phyloP scores from a whole-genome alignment of 2,797 vertebrate species.

The Acipenser transmontanus region DNA sequence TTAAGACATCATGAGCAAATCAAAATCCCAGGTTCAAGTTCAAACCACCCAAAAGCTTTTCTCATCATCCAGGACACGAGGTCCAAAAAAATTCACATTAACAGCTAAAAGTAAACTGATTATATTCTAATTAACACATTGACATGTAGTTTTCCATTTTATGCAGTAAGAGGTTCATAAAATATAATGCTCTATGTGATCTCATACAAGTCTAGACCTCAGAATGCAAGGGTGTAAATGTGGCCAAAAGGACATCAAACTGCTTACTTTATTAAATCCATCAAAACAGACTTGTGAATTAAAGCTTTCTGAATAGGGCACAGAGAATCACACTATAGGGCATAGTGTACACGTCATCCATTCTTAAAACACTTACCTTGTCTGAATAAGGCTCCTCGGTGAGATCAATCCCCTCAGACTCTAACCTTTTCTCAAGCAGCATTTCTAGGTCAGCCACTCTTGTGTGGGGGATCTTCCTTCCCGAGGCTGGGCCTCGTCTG shows the following conservation, averaged over 20 bases:
- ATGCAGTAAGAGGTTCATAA: not conserved
- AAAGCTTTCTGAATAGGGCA: not conserved
- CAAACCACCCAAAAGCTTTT: no score
- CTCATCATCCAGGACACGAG: no score
- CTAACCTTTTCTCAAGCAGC: slow-evolving; percentile 78
- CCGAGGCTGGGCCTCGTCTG: slow-evolving; percentile 60
- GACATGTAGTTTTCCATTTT: no score
- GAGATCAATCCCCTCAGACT: slow-evolving; percentile 84
- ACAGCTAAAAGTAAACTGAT: no score
- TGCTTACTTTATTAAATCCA: no score
- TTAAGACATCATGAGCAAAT: no score
- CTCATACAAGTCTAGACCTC: slow-evolving; percentile 15
- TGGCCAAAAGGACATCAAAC: slow-evolving; percentile 13
- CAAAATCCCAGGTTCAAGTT: no score
- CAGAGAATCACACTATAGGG: not conserved
- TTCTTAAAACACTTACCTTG: slow-evolving; percentile 63
- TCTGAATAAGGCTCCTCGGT: slow-evolving; percentile 94
- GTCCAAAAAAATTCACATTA: no score
- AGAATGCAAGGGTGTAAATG: slow-evolving; percentile 25
- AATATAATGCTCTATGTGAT: slow-evolving; percentile 26
- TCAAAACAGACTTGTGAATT: no score
- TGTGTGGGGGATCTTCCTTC: slow-evolving; percentile 66
- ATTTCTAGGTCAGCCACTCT: slow-evolving; percentile 76
- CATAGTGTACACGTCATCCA: not conserved
- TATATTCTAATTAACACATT: no score